A percentile compares a stretch with the other conserved stretches of the same genome.
Conservation (phyloP, 2,797 vertebrate species). For the Ataeniobius toweri region DNA sequence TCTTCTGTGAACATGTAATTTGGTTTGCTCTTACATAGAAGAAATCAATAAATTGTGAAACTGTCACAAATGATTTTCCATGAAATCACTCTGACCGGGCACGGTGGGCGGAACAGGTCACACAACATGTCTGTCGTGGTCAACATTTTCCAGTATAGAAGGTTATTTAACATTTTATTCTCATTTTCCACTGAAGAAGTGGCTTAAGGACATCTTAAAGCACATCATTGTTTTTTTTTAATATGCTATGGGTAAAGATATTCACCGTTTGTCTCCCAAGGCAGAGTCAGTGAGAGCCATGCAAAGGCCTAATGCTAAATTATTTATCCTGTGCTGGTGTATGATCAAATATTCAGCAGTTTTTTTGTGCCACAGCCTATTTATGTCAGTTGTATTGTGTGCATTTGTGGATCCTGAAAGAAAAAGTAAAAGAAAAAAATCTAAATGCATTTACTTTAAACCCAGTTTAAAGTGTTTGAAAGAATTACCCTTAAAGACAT, state of each 20-base stretch:
- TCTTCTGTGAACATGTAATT: background rate
- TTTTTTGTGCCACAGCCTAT: slow-evolving; percentile 39
- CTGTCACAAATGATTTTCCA: slow-evolving; percentile 2
- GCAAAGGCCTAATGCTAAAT: slow-evolving; percentile 45
- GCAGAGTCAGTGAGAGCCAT: slow-evolving; percentile 19
- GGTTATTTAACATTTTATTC: slow-evolving; percentile 9
- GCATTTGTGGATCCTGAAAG: background rate
- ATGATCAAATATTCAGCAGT: slow-evolving; percentile 63
- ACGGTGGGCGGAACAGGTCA: slow-evolving; percentile 16
- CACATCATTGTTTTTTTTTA: background rate
- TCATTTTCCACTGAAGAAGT: slow-evolving; percentile 13
- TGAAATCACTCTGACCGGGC: slow-evolving; percentile 4
- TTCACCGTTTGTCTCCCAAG: background rate
- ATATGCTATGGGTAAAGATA: slow-evolving; percentile 9
- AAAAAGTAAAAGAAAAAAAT: background rate
- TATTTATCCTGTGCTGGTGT: slow-evolving; percentile 46
- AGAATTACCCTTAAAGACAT: background rate
- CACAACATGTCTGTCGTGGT: slow-evolving; percentile 15
- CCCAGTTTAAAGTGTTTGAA: background rate
- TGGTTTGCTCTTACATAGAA: slow-evolving; percentile 1
- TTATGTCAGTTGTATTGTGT: slow-evolving; percentile 30
- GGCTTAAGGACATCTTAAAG: slow-evolving; percentile 15
- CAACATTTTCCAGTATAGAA: slow-evolving; percentile 21
- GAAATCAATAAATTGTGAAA: slow-evolving; percentile 33
- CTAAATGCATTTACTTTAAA: background rate